A percentile compares a stretch with the other conserved stretches of the same genome.
Conservation (phyloP, 1,140 invertebrate genomes). For the Bemisia tabaci region DNA sequence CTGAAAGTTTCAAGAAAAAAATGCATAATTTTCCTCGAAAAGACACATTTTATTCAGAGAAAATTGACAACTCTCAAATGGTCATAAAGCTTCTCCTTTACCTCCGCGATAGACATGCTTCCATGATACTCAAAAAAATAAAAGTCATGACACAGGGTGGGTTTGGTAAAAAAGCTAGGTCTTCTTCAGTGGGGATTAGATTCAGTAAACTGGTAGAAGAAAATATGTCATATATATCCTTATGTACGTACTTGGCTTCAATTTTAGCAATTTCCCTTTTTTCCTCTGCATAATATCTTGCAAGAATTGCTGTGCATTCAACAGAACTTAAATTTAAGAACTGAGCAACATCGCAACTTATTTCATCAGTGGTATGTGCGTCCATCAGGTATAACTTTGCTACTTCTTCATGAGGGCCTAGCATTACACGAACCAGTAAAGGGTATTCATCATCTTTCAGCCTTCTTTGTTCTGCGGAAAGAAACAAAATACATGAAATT, state of each 20-base stretch:
- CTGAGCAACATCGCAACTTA: conserved; percentile 66
- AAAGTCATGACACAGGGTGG: not conserved
- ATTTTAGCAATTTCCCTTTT: conserved; percentile 52
- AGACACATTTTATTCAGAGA: not conserved
- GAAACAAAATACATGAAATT: too few species aligned
- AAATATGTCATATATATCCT: conserved; percentile 5
- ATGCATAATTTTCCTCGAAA: too few species aligned
- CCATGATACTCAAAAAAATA: not conserved
- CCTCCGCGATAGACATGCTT: not conserved
- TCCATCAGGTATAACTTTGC: conserved; percentile 69
- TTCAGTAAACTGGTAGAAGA: not conserved
- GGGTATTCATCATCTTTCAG: conserved; percentile 67
- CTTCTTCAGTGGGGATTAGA: not conserved
- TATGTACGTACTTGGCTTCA: conserved; percentile 47
- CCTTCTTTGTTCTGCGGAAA: conserved; percentile 53
- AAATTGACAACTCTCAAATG: not conserved
- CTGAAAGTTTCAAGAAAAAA: too few species aligned
- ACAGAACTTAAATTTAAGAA: conserved; percentile 65
- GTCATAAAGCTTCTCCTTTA: not conserved
- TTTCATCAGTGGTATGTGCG: conserved; percentile 52
- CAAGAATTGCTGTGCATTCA: conserved; percentile 63
- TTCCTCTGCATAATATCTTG: conserved; percentile 63
- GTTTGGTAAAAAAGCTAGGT: not conserved
- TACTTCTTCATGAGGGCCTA: conserved; percentile 72
- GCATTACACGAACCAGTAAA: conserved; percentile 54